Conservation (phyloP, 2,113 vertebrate species). For the Formicarius rufipectus region DNA sequence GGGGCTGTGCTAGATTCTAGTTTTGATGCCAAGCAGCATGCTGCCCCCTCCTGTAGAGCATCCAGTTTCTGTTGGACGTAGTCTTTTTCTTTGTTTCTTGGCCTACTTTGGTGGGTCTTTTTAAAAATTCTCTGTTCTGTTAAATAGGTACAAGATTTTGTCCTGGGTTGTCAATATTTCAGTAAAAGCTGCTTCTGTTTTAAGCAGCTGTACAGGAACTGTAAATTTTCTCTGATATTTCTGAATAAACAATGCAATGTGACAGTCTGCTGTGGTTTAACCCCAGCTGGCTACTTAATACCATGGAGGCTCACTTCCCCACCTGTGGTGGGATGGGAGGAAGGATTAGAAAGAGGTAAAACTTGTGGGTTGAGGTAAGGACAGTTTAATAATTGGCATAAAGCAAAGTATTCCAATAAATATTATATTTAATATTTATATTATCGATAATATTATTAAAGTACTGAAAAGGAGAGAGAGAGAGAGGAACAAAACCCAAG, state of each 20-base stretch:
- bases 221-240: background rate
- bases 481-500: background rate
- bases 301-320: background rate
- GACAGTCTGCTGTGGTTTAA: background rate
- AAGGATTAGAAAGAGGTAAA: background rate
- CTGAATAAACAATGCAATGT: background rate
- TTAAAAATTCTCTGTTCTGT: background rate
- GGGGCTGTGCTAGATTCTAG: background rate
- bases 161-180: background rate
- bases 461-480: too few species aligned
- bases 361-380: background rate
- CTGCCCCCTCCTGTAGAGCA: background rate
- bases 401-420: background rate
- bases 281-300: fast-evolving
- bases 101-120: background rate
- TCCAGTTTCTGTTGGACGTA: background rate
- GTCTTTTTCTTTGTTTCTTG: background rate
- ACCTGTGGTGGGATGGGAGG: background rate
- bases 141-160: background rate
- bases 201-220: background rate
- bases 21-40: background rate
- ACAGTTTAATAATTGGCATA: background rate
- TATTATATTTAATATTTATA: background rate
- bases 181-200: background rate
- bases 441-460: too few species aligned